Conservation (phyloP, 2,113 vertebrate genomes). For the Mus pahari region DNA sequence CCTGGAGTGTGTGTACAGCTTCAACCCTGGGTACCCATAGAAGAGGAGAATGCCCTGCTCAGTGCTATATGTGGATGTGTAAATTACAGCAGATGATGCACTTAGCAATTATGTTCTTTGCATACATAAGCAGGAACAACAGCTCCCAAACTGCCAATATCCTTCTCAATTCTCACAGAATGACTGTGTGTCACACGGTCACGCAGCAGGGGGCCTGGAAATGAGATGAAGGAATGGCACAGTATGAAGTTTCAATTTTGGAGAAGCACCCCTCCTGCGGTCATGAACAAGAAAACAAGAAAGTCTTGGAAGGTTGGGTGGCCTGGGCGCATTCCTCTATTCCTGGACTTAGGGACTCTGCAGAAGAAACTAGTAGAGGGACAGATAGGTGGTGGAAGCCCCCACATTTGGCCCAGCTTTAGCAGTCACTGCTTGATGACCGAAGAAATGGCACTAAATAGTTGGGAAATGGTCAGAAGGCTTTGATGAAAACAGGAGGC, state of each 20-base stretch:
- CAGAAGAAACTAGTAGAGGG: neutral
- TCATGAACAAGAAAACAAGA: slow-evolving; percentile 68
- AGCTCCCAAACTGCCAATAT: slow-evolving; percentile 87
- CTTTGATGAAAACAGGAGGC: neutral
- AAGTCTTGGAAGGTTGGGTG: slow-evolving; percentile 21
- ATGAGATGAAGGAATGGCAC: slow-evolving; percentile 81
- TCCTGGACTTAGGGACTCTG: neutral
- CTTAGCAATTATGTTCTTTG: slow-evolving; percentile 88
- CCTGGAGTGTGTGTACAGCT: neutral
- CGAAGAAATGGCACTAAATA: neutral
- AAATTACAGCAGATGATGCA: slow-evolving; percentile 88
- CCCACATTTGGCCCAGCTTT: neutral
- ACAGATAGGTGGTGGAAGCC: neutral
- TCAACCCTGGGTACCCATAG: slow-evolving; percentile 68
- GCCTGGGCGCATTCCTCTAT: neutral
- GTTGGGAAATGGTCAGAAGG: neutral
- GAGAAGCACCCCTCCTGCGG: slow-evolving; percentile 67
- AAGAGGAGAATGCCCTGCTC: slow-evolving; percentile 79
- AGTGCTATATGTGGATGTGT: slow-evolving; percentile 80
- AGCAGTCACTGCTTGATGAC: neutral
- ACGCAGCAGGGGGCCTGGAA: slow-evolving; percentile 82
- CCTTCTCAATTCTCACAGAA: slow-evolving; percentile 83
- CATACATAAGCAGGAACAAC: slow-evolving; percentile 88
- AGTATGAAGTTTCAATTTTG: slow-evolving; percentile 78
- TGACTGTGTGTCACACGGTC: slow-evolving; percentile 83